Conservation (phyloP, 2,797 vertebrate species). For the Pitangus sulphuratus region DNA sequence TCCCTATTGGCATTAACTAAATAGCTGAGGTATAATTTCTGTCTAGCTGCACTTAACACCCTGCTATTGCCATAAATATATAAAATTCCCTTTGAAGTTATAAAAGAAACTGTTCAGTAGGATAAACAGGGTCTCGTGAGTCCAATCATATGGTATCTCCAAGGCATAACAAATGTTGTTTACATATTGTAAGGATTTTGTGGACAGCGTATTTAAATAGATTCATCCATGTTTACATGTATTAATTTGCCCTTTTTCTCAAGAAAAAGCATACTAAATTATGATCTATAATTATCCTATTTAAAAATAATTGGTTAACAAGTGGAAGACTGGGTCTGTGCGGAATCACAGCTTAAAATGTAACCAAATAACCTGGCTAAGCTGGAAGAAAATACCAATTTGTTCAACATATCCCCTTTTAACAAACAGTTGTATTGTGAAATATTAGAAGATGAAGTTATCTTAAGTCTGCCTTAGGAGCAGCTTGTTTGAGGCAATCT, state of each 20-base stretch:
- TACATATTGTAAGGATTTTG: conserved; percentile 77
- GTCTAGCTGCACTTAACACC: conserved; percentile 78
- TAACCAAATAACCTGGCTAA: conserved; percentile 59
- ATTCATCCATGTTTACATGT: conserved; percentile 74
- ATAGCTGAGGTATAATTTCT: conserved; percentile 79
- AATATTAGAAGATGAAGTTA: conserved; percentile 11
- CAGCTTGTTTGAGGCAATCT: background rate
- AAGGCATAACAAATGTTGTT: conserved; percentile 81
- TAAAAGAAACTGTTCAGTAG: conserved; percentile 76
- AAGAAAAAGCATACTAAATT: conserved; percentile 69
- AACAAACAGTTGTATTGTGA: background rate
- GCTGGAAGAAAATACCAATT: conserved; percentile 50
- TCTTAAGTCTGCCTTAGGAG: background rate
- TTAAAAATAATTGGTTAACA: conserved; percentile 69
- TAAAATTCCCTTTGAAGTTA: conserved; percentile 80
- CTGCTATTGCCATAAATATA: conserved; percentile 77
- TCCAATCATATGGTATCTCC: conserved; percentile 76
- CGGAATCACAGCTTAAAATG: conserved; percentile 52
- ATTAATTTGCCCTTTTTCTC: conserved; percentile 74
- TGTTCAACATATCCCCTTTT: background rate
- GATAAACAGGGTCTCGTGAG: conserved; percentile 76
- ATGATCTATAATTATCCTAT: conserved; percentile 63
- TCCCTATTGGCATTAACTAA: conserved; percentile 80
- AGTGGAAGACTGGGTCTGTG: conserved; percentile 5
- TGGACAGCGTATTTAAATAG: conserved; percentile 77